A percentile compares a stretch with the other conserved stretches of the same genome.
Conservation (phyloP, 2,797 vertebrate genomes). For the Otolemur crassicaudatus region DNA sequence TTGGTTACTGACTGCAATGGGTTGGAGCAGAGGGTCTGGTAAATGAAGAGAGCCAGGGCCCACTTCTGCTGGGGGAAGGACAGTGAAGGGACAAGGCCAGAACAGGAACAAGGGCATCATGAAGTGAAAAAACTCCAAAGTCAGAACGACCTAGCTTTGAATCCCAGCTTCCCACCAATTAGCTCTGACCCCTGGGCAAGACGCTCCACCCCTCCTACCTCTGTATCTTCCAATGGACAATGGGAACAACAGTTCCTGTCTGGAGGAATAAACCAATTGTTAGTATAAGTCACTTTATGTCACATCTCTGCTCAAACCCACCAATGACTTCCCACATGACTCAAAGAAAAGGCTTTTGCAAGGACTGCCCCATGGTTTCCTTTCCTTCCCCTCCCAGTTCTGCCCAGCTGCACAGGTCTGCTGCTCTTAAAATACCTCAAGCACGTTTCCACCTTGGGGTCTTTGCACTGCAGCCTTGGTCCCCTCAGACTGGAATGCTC, state of each 20-base stretch:
- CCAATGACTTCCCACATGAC: background rate
- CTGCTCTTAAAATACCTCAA: background rate
- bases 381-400: background rate
- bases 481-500: background rate
- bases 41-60: background rate
- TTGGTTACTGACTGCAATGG: background rate
- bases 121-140: background rate
- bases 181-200: background rate
- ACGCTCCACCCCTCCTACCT: background rate
- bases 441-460: background rate
- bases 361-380: background rate
- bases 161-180: background rate
- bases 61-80: background rate
- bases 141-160: background rate
- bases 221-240: background rate
- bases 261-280: background rate
- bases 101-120: background rate
- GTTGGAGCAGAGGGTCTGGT: background rate
- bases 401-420: rapidly evolving
- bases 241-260: background rate
- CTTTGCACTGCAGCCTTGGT: background rate
- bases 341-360: background rate
- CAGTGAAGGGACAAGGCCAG: background rate
- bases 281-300: background rate
- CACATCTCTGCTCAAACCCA: background rate